Evolutionary conservation across 2,113 vertebrate genomes (phyloP), one percentile per base, ranked within the genome.

Genomic region (Acrocephalus arundinaceus): DNA sequence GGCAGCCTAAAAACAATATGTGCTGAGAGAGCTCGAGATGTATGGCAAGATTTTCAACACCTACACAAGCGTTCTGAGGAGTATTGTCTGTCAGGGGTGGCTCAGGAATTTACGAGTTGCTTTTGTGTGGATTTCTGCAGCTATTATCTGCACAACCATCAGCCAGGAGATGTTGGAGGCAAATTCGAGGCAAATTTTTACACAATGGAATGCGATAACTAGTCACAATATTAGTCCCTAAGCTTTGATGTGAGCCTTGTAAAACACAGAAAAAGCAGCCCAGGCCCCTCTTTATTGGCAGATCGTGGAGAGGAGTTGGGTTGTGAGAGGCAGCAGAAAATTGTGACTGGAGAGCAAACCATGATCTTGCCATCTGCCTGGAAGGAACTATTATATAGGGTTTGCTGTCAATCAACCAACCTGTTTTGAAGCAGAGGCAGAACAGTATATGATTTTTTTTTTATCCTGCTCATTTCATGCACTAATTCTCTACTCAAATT

Each of bases 351-450:
- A 95, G 94, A 97, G 90, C 93, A 97, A 98, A 97, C 96, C 93
- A 92, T 94, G 93, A 95, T 98, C 94, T 97, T 48, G 63, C 97
- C 97, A 97, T 97, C 97, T 98, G 97, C 96, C 95, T 97, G 84
- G 80, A 95, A 97, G 94, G 92, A 94, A 93, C 87, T 95, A 83
- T 94, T 96, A 92, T 82, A 94, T 82, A 76, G 94, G 82, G 73
- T 83, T 95, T 93, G 76, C 94, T 97, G 96, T 96, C 97, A 97
- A 85, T 98, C 96, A 97, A 79, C 57, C 93, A 97, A 95, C 91
- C 93, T 96, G 86, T 94, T 96, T 79, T 76, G 80, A 87, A 96
- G 96, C 87, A 67, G 95, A 95, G 76, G 67, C 81, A 93, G 92
- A 90, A 58, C 28, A 73, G 57, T 92, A 94, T 93, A 90, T 79